Percentiles rank a stretch among this genome's conserved stretches.
Conservation (phyloP, 2,113 vertebrate genomes). For the Noturus placidus region DNA sequence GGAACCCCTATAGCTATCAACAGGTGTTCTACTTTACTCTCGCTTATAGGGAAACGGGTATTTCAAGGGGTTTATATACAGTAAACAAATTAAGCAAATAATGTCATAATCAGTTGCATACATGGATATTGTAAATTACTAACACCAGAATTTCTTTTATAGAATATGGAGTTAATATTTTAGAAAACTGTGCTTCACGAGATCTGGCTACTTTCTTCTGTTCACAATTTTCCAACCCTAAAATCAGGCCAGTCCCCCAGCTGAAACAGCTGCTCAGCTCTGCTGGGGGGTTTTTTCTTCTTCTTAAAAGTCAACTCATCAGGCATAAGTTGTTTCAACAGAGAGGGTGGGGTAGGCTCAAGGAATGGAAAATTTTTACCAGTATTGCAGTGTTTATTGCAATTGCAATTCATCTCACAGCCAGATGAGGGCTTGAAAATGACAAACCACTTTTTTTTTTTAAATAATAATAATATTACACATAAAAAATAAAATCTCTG, state of each 20-base stretch:
- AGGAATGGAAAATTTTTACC: conserved; percentile 25
- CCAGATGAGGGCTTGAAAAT: conserved; percentile 8
- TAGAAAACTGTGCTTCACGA: too few species aligned
- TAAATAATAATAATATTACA: not conserved
- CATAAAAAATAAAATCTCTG: not conserved
- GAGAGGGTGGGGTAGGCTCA: not conserved
- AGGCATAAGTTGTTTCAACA: not conserved
- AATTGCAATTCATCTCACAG: not conserved
- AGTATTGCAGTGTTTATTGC: conserved; percentile 23
- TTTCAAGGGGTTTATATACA: not conserved
- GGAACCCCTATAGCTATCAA: not conserved
- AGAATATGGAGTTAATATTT: too few species aligned
- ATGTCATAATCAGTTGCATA: not conserved
- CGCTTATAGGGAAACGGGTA: not conserved
- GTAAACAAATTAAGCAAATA: not conserved
- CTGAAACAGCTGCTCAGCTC: not conserved
- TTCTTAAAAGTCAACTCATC: not conserved
- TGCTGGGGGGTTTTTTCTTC: not conserved
- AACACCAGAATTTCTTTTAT: not conserved
- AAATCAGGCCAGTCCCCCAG: not conserved
- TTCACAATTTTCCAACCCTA: not conserved
- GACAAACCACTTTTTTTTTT: not conserved
- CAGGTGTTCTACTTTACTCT: not conserved
- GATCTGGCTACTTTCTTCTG: not conserved
- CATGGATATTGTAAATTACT: not conserved